Percentiles rank a stretch among this genome's conserved stretches.
These are phyloP conservation scores for Drosophila sulfurigaster DNA, from an alignment of 1,140 invertebrate genomes.

Conservation along the genomic window DNA sequence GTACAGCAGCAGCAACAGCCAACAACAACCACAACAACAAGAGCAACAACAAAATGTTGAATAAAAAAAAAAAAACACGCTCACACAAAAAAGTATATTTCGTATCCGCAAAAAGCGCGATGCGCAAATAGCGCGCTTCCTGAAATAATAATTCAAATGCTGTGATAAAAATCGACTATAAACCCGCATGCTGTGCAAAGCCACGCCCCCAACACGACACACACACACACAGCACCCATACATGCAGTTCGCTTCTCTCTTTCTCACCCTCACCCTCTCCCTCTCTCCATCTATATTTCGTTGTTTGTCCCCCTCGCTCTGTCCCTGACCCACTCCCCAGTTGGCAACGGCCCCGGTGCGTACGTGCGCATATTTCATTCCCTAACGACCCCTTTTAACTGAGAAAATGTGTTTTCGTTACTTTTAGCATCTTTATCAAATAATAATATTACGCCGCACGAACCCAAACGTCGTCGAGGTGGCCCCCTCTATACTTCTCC, in stretches of 20 bases:
- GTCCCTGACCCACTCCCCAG: constrained; percentile 19
- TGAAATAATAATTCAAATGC: constrained; percentile 85
- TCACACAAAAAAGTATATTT: constrained; percentile 48
- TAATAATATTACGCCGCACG: constrained; percentile 84
- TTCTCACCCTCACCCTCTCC: neutral
- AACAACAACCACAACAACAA: constrained; percentile 3
- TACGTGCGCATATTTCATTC: constrained; percentile 85
- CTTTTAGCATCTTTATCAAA: constrained; percentile 85
- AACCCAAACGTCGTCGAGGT: constrained; percentile 78
- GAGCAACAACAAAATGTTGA: constrained; percentile 14
- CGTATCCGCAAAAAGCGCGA: constrained; percentile 82
- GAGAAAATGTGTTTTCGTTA: constrained; percentile 85
- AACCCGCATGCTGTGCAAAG: constrained; percentile 74
- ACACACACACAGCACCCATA: constrained; percentile 29
- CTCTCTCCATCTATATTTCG: neutral
- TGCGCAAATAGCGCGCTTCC: constrained; percentile 84
- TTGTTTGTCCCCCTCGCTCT: neutral
- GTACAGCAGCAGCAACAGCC: neutral
- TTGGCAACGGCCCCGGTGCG: constrained; percentile 63
- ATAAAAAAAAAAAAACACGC: constrained; percentile 23
- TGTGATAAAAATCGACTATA: constrained; percentile 83
- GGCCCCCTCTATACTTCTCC: constrained; percentile 19
- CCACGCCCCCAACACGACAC: constrained; percentile 34
- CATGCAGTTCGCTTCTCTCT: constrained; percentile 49
- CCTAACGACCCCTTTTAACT: constrained; percentile 85